These are phyloP conservation scores for Pristionchus entomophagus DNA, from an alignment of 2,888 invertebrate species.

Conservation along the genomic window DNA sequence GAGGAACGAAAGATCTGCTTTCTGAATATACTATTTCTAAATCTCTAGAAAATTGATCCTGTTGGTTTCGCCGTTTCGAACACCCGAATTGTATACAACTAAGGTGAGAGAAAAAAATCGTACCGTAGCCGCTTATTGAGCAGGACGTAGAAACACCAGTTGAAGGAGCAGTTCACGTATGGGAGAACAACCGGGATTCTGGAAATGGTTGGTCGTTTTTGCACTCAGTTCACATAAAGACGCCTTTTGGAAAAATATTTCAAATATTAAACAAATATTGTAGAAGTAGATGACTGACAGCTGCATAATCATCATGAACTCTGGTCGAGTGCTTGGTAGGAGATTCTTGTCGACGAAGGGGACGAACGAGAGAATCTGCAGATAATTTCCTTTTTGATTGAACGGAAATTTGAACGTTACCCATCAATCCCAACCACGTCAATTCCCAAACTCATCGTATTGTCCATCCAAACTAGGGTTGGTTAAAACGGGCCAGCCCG, in stretches of 20 bases:
- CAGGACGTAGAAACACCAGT: conserved; percentile 58
- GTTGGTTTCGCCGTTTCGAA: neutral
- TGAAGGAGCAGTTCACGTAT: conserved; percentile 54
- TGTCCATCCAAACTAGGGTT: too few relatives aligned
- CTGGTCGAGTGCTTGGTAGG: neutral
- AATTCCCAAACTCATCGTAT: too few relatives aligned
- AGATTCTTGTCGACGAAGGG: neutral
- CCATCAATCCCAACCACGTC: too few relatives aligned
- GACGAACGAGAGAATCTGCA: conserved; percentile 25
- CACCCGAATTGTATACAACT: too few relatives aligned
- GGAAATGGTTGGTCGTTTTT: neutral
- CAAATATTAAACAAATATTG: neutral
- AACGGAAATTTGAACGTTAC: too few relatives aligned
- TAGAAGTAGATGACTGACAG: conserved; percentile 24
- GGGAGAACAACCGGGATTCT: conserved; percentile 50
- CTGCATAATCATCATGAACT: conserved; percentile 31
- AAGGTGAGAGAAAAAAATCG: neutral
- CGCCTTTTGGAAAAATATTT: neutral
- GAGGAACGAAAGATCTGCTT: conserved; percentile 55
- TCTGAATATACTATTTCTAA: conserved; percentile 7
- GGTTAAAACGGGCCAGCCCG: too few relatives aligned
- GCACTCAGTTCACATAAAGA: too few relatives aligned
- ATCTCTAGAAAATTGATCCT: neutral
- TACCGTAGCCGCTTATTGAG: conserved; percentile 53
- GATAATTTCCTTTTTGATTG: too few relatives aligned